Base-by-base conservation (phyloP, 2,797 vertebrate species). In the Botia almorhae region DNA sequence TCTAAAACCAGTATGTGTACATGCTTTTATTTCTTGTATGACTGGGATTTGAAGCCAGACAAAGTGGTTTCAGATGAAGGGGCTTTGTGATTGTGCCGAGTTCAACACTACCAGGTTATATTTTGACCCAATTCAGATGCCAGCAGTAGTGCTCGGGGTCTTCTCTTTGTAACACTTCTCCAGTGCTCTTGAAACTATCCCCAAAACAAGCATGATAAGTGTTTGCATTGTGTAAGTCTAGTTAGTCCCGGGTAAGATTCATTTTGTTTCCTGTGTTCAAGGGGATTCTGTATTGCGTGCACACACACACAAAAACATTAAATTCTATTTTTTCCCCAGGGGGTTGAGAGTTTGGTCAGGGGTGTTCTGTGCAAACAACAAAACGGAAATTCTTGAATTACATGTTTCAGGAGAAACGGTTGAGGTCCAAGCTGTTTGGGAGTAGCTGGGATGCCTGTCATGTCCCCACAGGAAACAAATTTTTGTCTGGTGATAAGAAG, bases 221-320 rank as follows among this genome's bases (percentile, higher is more conserved):
- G 96, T 97, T 84, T 96, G 94, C 96, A 94, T 96, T 96, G 94
- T 94, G 90, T 95, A 91, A 92, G 90, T 96, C 92, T 92, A 93
- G 94, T 91, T 91, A 84, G 94, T 96, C 95, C 87, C 85, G 94
- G 95, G 94, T 97, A 95, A 96, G 95, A 95, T 94, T 93, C 92
- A 93, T 90, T 95, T 98, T 98, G 97, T 98, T 99, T 98, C 96
- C 97, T 98, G 97, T 96, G 93, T 92, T 90, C 76, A 87, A 90
- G 89, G 90, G 88, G 86, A 88, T 91, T 88, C 72, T 85, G 74
- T 82, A 5, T 5, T 33, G 4, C 33, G 4, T 5, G 4, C 3
- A 33, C 33, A 33, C 33, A 33, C 33, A 33, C 1, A 33, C 33
- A 33, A 50, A 36, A 55, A 69, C 51, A 84, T 53, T 6, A n/a